phyloP scores from a whole-genome alignment of 2,113 vertebrate genomes.

The Heteronetta atricapilla region DNA sequence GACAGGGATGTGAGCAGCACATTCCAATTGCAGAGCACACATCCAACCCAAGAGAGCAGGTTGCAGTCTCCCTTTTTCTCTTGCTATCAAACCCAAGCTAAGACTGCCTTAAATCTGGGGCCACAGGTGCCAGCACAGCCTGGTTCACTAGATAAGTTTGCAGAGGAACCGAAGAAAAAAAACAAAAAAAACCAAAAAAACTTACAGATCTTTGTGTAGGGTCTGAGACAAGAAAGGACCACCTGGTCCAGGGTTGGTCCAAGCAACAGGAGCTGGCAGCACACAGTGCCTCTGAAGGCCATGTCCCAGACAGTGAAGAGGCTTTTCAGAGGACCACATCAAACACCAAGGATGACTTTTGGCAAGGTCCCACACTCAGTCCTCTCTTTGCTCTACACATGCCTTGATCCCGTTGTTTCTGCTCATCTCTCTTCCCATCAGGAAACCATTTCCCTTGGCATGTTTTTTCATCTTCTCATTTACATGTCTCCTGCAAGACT shows the following conservation, averaged over 20 bases:
- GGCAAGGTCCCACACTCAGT: neutral
- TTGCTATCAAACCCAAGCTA: neutral
- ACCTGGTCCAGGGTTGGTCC: neutral
- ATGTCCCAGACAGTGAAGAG: neutral
- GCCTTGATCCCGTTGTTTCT: neutral
- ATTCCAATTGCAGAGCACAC: neutral
- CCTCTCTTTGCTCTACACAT: neutral
- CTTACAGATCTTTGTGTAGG: neutral
- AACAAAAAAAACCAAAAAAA: no score
- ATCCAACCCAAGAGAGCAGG: fast-evolving
- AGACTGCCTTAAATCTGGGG: neutral
- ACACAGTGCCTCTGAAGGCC: neutral
- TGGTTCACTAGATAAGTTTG: neutral
- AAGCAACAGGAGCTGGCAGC: neutral
- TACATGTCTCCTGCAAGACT: slow-evolving; percentile 75
- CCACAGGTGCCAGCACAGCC: neutral
- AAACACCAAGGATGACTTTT: neutral
- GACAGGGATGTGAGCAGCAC: neutral
- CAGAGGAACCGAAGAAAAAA: neutral
- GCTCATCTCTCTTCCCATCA: slow-evolving; percentile 56
- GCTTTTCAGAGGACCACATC: neutral
- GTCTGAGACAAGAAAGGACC: neutral
- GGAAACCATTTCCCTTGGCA: slow-evolving; percentile 67
- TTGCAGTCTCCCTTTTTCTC: neutral
- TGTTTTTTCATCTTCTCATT: slow-evolving; percentile 74